Evolutionary conservation across 2,888 invertebrate species (phyloP), one percentile per base, ranked within the genome.

Genomic region (Rotaria socialis): DNA sequence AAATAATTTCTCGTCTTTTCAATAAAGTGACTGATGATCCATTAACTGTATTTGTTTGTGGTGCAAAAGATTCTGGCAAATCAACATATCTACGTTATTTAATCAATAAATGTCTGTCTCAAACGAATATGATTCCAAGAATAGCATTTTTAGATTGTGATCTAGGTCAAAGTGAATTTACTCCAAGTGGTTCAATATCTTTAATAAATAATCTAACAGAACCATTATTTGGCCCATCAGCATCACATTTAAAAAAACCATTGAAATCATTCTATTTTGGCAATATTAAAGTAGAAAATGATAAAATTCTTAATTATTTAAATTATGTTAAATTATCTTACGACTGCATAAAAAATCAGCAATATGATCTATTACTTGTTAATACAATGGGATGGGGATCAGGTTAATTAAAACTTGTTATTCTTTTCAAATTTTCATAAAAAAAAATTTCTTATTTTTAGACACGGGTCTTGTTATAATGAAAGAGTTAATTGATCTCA

Each of bases 101-200:
- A 60, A 92, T 95, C 3, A 96, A 97, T 90, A 89, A 89, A 50
- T 92, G 92, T 56, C 90, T 95, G 0, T 75, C 43, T 2, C 41
- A 43, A 75, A 43, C 43, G n/a, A 24, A 16, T 43, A 2, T 24
- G 43, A 0, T 8, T 24, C 43, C 24, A 6, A 41, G 47, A 75
- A 75, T 91, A 5, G 89, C 88, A 85, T 93, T 95, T 16, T 91
- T 97, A 75, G 97, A 98, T 91, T 93, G 96, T 89, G 97, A 97
- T 92, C 94, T 95, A 80, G 97, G 97, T 0, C 97, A 97, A 90
- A 93, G 95, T 1, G 97, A 97, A 92, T 94, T 96, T 89, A 95
- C 95, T 56, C 93, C 95, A 0, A 93, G 95, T 0, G 96, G 96
- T 27, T 94, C 94, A 89, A 90, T 96, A 22, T 95, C 95, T 24